Conservation (phyloP, 2,888 invertebrate genomes). For the Drosophila helvetica region DNA sequence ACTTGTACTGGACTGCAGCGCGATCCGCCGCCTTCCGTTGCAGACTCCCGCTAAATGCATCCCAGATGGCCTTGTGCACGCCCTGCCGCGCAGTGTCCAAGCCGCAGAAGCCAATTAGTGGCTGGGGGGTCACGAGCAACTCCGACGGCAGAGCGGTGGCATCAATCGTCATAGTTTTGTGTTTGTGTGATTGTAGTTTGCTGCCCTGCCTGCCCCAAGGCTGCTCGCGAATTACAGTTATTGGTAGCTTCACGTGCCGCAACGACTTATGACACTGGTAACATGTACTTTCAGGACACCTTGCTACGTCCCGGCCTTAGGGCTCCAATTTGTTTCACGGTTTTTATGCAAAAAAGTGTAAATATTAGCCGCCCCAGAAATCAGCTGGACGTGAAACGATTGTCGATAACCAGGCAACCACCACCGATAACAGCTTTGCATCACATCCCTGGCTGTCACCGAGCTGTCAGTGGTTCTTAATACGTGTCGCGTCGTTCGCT, state of each 20-base stretch:
- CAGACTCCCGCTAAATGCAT: constrained; percentile 90
- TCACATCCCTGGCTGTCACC: no score
- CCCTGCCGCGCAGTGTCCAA: constrained; percentile 93
- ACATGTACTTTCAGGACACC: constrained; percentile 1
- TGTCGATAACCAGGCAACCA: neutral
- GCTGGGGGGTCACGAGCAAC: constrained; percentile 92
- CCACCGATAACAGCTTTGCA: no score
- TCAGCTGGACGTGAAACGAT: neutral
- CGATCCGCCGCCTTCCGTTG: constrained; percentile 87
- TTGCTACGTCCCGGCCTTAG: constrained; percentile 5
- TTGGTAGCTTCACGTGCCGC: neutral
- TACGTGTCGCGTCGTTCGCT: neutral
- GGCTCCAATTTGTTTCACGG: constrained; percentile 11
- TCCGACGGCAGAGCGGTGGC: constrained; percentile 91
- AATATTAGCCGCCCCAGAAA: constrained; percentile 64
- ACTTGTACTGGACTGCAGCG: constrained; percentile 92
- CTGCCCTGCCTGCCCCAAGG: neutral
- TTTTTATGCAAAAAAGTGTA: constrained; percentile 45
- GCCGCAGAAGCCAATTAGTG: constrained; percentile 94
- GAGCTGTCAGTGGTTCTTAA: no score
- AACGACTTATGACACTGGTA: neutral
- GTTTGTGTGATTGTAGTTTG: constrained; percentile 21
- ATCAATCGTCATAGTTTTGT: constrained; percentile 85
- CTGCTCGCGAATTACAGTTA: neutral
- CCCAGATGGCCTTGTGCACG: constrained; percentile 96